Evolutionary conservation across 2,113 vertebrate genomes (phyloP), one percentile per base, ranked within the genome.

Genomic region (Ornithorhynchus anatinus): DNA sequence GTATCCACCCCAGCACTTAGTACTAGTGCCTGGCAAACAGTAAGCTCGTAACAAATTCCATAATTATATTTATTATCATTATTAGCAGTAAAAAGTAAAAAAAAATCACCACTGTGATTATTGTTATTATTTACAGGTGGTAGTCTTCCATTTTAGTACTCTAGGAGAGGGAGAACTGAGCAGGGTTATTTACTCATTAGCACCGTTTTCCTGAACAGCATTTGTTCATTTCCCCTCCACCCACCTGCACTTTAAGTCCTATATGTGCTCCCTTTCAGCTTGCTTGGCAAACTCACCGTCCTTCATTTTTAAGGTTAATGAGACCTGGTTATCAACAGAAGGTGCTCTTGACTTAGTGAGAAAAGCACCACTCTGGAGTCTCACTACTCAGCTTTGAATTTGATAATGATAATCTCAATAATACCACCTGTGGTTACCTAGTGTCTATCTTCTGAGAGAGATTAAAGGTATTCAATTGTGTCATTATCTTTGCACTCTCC

Each of bases 261-360:
- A 32, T 40, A 7, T n/a, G 17, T 11, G 8, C 40, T 19, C 50
- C 39, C 25, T 15, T 65, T 17, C 0, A 15, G 43, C 15, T 23
- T 23, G 7, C 14, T 6, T 45, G n/a, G 22, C 8, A 45, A 45
- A 45, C n/a, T 22, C 8, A 45, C 20, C n/a, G n/a, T 45, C 25
- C 32, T 78, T 29, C 44, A 8, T 56, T 51, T 58, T 25, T 52
- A 61, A 70, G 42, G 53, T 50, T 78, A 53, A 53, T 38, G 69
- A 77, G 74, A 70, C 39, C 33, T 12, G 60, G 44, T 35, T 76
- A 40, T 31, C 75, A 73, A 56, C 62, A 74, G 77, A 68, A 86
- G 72, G 69, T 66, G 77, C 58, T 66, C 44, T 59, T 68, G 69
- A 45, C 1, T 5, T 75, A 74, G 45, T 61, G 60, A 44, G 66